Evolutionary conservation across 2,797 vertebrate genomes (phyloP).

Genomic region (Tiaroga cobitis): DNA sequence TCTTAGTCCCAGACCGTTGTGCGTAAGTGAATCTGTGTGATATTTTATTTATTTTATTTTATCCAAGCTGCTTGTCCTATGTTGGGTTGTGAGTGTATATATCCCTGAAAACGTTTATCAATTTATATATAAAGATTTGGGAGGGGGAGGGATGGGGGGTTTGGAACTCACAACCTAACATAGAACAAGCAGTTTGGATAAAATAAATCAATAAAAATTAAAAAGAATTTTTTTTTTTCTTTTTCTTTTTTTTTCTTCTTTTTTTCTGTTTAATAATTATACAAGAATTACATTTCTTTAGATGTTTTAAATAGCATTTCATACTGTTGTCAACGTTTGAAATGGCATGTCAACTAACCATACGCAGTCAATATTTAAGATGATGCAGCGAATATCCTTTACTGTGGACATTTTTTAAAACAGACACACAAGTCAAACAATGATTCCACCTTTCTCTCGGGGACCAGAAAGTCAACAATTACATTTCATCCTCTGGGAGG

Average conservation of each 20-base stretch:
- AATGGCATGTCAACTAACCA: neutral
- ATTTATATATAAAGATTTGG: no score
- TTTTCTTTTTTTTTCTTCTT: no score
- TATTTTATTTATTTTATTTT: neutral
- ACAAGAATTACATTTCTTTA: neutral
- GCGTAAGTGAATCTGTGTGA: neutral
- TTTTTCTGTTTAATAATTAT: neutral
- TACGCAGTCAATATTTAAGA: neutral
- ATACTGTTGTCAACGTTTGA: neutral
- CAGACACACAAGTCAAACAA: conserved; percentile 23
- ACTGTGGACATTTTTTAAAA: conserved; percentile 51
- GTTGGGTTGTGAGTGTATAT: neutral
- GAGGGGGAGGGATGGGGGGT: no score
- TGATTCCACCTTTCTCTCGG: neutral
- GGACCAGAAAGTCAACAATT: conserved; percentile 43
- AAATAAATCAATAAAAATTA: no score
- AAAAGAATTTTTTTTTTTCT: no score
- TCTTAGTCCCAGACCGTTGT: neutral
- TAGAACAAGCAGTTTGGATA: no score
- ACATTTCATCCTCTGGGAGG: conserved; percentile 14
- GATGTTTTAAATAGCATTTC: neutral
- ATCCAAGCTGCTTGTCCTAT: neutral
- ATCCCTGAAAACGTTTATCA: no score
- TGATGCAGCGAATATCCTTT: conserved; percentile 6
- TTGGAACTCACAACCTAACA: no score